These are phyloP conservation scores for Scylla paramamosain DNA, from an alignment of 1,140 invertebrate species.

Conservation along the genomic window DNA sequence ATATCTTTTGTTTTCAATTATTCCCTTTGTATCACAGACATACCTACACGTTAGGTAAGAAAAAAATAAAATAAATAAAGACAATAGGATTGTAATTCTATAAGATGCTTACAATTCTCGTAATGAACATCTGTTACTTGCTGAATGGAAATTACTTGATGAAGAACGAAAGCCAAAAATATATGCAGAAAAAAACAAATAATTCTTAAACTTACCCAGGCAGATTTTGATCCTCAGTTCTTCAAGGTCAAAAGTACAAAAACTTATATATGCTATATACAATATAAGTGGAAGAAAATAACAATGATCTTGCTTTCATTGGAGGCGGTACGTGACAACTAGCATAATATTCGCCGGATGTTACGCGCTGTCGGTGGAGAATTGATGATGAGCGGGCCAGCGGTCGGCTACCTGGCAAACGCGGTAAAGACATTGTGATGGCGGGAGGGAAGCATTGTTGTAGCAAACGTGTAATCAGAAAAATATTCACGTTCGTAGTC, in stretches of 20 bases:
- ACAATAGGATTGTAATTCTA: background rate
- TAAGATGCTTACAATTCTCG: no score
- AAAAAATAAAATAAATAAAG: background rate
- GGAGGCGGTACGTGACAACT: background rate
- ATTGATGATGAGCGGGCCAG: background rate
- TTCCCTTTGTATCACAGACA: background rate
- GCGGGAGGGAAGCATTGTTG: conserved; percentile 7
- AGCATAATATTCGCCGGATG: background rate
- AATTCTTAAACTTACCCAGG: background rate
- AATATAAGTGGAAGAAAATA: background rate
- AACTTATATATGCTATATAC: background rate
- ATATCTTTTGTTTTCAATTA: background rate
- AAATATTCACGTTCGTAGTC: background rate
- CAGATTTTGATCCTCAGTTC: background rate
- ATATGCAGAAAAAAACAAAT: background rate
- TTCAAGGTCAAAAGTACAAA: background rate
- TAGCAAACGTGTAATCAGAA: background rate
- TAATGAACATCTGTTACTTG: no score
- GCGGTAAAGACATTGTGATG: background rate
- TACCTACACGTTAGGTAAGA: background rate
- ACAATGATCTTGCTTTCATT: background rate
- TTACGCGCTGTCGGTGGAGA: background rate
- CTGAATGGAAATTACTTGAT: no score
- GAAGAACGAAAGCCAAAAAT: no score
- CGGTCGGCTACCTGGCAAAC: background rate